phyloP scores from a whole-genome alignment of 2,113 vertebrate species.

The Myiagra hebetior region DNA sequence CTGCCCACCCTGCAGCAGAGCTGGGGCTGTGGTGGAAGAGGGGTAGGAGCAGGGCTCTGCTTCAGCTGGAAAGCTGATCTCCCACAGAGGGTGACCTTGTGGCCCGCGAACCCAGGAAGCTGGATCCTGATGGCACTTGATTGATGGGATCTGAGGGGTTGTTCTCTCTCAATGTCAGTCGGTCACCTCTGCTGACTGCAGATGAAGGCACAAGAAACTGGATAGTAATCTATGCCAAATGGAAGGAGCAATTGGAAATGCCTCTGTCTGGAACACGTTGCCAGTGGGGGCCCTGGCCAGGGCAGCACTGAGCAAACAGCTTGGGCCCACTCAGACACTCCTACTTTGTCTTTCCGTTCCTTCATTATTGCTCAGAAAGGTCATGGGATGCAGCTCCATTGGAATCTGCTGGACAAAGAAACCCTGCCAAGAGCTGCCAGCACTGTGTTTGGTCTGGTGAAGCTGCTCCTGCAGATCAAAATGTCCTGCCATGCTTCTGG shows the following conservation, averaged over 20 bases:
- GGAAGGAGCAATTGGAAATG: neutral
- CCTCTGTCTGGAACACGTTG: neutral
- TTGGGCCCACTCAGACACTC: fast-evolving
- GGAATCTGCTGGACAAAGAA: neutral
- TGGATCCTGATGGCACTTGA: slow-evolving; percentile 11
- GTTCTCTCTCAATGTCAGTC: neutral
- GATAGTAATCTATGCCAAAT: neutral
- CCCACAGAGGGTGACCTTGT: neutral
- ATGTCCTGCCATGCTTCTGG: neutral
- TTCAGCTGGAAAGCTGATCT: neutral
- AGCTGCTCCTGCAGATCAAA: neutral
- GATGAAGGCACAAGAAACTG: neutral
- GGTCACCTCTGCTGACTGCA: neutral
- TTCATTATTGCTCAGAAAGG: neutral
- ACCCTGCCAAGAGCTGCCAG: neutral
- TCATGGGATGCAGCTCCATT: neutral
- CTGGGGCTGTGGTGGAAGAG: neutral
- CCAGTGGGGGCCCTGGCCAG: neutral
- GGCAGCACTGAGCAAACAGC: fast-evolving
- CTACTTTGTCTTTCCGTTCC: neutral
- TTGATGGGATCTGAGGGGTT: neutral
- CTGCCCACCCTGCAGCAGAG: fast-evolving
- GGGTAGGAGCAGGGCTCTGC: neutral
- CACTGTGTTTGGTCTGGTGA: neutral
- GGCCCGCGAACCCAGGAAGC: neutral